Evolutionary conservation across 2,888 invertebrate species (phyloP).

Genomic region (Trissolcus japonicus): DNA sequence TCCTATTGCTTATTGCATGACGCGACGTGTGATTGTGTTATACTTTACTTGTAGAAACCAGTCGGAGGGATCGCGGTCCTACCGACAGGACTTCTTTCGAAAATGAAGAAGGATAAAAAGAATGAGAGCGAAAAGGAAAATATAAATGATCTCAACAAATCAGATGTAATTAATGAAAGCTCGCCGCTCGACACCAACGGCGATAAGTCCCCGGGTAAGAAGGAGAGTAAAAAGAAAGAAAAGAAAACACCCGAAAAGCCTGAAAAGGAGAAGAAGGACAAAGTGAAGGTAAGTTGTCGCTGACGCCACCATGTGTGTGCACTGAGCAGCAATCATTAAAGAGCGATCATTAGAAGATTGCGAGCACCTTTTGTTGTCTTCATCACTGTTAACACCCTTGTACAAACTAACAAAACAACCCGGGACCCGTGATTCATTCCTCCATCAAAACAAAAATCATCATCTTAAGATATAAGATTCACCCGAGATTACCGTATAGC

Average conservation of each 20-base stretch:
- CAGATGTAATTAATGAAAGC: conserved; percentile 71
- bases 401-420: conserved; percentile 32
- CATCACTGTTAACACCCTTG: conserved; percentile 38
- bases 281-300: conserved; percentile 76
- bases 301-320: conserved; percentile 17
- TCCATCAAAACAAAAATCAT: conserved; percentile 27
- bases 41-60: conserved; percentile 83
- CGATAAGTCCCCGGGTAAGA: conserved; percentile 71
- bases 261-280: conserved; percentile 77
- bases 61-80: conserved; percentile 90
- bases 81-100: conserved; percentile 81
- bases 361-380: conserved; percentile 17
- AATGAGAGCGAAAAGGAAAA: conserved; percentile 80
- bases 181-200: conserved; percentile 67
- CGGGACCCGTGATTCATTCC: conserved; percentile 37
- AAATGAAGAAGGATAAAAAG: conserved; percentile 79
- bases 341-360: conserved; percentile 30
- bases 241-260: conserved; percentile 73
- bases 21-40: conserved; percentile 69
- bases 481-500: conserved; percentile 12
- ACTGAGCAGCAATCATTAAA: conserved; percentile 20
- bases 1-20: conserved; percentile 69
- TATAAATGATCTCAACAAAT: conserved; percentile 76
- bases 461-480: conserved; percentile 25
- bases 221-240: conserved; percentile 72